These are phyloP conservation scores for Malurus alboscapulatus DNA, from an alignment of 2,113 vertebrate genomes.

Conservation along the genomic window DNA sequence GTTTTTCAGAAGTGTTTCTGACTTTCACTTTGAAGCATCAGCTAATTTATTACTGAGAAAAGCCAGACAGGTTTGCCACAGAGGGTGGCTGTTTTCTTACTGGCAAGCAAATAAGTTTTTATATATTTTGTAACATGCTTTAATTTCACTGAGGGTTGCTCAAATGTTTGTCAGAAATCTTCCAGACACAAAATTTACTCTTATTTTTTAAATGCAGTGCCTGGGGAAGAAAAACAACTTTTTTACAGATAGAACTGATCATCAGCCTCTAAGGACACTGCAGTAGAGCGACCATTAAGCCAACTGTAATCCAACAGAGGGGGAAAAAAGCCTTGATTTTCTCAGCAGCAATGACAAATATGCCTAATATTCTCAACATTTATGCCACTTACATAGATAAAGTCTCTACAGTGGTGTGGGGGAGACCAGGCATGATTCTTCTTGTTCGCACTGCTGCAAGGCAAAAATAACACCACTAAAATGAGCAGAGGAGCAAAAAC, in stretches of 20 bases:
- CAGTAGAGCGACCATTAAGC: neutral
- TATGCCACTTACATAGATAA: neutral
- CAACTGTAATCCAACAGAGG: slow-evolving; percentile 10
- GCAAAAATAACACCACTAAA: neutral
- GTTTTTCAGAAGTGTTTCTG: neutral
- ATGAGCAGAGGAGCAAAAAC: neutral
- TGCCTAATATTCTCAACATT: slow-evolving; percentile 22
- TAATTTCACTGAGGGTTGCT: neutral
- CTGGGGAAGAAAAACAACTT: slow-evolving; percentile 15
- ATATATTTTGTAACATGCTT: neutral
- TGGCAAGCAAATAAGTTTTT: neutral
- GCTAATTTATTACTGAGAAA: neutral
- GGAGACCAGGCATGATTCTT: neutral
- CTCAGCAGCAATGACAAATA: slow-evolving; percentile 27
- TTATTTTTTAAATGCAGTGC: slow-evolving; percentile 4
- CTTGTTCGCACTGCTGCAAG: neutral
- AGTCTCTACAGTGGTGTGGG: neutral
- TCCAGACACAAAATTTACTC: neutral
- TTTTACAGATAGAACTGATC: slow-evolving; percentile 29
- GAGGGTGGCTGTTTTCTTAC: neutral
- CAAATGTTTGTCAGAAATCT: neutral
- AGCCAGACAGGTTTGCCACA: neutral
- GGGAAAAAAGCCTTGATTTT: neutral
- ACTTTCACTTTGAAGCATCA: neutral
- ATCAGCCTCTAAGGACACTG: slow-evolving; percentile 15